Percentiles rank a stretch among this genome's conserved stretches.
These are phyloP conservation scores for Prenolepis imparis DNA, from an alignment of 2,888 invertebrate species.

Conservation along the genomic window DNA sequence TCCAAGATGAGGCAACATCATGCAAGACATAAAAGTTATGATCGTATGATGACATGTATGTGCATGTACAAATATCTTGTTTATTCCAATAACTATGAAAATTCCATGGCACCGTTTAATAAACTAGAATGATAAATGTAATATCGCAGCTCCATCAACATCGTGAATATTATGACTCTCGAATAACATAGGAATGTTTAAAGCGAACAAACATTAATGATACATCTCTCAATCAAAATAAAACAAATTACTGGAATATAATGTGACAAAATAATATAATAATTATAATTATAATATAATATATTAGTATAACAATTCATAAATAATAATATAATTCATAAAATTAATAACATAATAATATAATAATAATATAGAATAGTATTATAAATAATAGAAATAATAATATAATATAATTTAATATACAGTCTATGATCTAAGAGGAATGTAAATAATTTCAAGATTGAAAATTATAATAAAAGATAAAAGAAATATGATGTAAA, in stretches of 20 bases:
- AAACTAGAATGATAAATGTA: slow-evolving; percentile 11
- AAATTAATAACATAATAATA: too few species aligned
- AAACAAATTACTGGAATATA: neutral
- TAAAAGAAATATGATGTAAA: too few species aligned
- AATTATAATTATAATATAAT: too few species aligned
- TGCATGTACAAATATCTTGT: neutral
- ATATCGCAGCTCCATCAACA: neutral
- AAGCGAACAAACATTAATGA: neutral
- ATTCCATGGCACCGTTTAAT: neutral
- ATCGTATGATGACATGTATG: neutral
- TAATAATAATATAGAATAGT: too few species aligned
- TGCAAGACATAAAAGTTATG: neutral
- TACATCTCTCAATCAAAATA: neutral
- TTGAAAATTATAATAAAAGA: too few species aligned
- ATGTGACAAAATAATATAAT: too few species aligned
- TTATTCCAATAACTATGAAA: slow-evolving; percentile 14
- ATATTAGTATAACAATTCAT: too few species aligned
- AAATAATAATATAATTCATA: too few species aligned
- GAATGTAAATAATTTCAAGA: too few species aligned
- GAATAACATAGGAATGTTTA: neutral
- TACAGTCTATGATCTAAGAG: too few species aligned
- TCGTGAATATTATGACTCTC: neutral
- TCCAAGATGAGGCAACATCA: slow-evolving; percentile 8
- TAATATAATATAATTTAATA: too few species aligned
- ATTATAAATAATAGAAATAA: too few species aligned